Evolutionary conservation across 1,140 invertebrate species (phyloP).

Genomic region (Tetramorium alpestre): DNA sequence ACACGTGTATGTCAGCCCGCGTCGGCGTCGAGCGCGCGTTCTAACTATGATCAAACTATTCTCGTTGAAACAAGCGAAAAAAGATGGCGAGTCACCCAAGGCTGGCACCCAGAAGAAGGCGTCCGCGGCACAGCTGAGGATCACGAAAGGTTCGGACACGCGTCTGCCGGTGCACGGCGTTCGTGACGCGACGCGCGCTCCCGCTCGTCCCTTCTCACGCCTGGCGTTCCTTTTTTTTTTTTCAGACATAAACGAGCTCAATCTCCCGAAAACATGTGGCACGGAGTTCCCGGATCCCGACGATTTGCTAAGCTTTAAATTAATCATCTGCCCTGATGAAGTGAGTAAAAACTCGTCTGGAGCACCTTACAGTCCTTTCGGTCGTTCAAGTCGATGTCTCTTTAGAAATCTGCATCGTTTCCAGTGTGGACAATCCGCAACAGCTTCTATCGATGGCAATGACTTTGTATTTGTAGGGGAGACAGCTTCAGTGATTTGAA

Average conservation of each 20-base stretch:
- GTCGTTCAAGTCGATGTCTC: background rate
- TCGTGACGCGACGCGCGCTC: too few species aligned
- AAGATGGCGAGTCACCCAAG: slow-evolving; percentile 95
- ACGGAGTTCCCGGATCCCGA: slow-evolving; percentile 98
- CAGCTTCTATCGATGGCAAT: background rate
- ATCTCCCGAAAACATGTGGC: slow-evolving; percentile 98
- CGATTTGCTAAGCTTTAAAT: slow-evolving; percentile 98
- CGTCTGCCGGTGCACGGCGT: too few species aligned
- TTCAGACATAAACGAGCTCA: slow-evolving; percentile 98
- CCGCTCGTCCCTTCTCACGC: slow-evolving; percentile 8
- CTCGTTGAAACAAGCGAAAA: slow-evolving; percentile 98
- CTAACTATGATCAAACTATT: slow-evolving; percentile 98
- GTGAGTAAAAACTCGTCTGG: slow-evolving; percentile 81
- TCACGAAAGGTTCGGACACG: slow-evolving; percentile 94
- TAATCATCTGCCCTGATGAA: slow-evolving; percentile 98
- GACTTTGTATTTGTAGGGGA: background rate
- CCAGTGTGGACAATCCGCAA: background rate
- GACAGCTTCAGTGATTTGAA: background rate
- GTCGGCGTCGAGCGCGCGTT: slow-evolving; percentile 59
- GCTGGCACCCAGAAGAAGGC: slow-evolving; percentile 94
- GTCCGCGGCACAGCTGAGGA: slow-evolving; percentile 97
- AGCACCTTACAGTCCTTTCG: background rate
- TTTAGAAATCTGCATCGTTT: background rate
- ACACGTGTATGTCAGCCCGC: slow-evolving; percentile 54
- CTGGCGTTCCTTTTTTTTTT: slow-evolving; percentile 69